phyloP scores from a whole-genome alignment of 2,113 vertebrate genomes.

The Thymallus thymallus region DNA sequence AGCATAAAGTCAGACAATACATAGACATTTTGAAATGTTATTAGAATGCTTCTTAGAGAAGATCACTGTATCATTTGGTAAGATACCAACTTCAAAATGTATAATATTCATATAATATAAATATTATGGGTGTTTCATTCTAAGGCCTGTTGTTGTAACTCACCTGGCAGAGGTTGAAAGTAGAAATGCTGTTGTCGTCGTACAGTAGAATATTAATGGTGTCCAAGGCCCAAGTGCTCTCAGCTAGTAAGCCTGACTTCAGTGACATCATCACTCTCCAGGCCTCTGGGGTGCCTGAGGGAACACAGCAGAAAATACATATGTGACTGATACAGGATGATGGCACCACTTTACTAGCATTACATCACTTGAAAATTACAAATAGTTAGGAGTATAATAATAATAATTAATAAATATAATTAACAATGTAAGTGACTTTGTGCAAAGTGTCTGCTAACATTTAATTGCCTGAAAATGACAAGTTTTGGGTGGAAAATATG shows the following conservation, averaged over 20 bases:
- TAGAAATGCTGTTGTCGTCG: constrained; percentile 96
- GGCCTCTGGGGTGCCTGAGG: constrained; percentile 94
- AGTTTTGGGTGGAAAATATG: no score
- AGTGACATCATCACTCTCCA: constrained; percentile 99
- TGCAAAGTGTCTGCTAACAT: background rate
- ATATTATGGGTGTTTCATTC: background rate
- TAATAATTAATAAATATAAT: no score
- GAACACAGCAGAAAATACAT: constrained; percentile 8
- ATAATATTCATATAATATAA: background rate
- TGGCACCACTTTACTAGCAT: background rate
- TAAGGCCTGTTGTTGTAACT: constrained; percentile 32
- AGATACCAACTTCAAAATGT: no score
- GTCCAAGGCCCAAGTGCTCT: constrained; percentile 98
- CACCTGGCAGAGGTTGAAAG: constrained; percentile 96
- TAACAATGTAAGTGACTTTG: no score
- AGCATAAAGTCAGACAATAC: no score
- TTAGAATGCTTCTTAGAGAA: background rate
- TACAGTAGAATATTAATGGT: constrained; percentile 98
- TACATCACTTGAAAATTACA: background rate
- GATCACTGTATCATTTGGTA: background rate
- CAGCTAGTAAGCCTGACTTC: constrained; percentile 94
- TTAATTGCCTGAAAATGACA: background rate
- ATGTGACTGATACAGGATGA: background rate
- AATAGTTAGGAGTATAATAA: no score
- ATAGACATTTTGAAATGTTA: background rate